Base-by-base conservation (phyloP, 2,797 vertebrate species). In the Adrianichthys oophorus region DNA sequence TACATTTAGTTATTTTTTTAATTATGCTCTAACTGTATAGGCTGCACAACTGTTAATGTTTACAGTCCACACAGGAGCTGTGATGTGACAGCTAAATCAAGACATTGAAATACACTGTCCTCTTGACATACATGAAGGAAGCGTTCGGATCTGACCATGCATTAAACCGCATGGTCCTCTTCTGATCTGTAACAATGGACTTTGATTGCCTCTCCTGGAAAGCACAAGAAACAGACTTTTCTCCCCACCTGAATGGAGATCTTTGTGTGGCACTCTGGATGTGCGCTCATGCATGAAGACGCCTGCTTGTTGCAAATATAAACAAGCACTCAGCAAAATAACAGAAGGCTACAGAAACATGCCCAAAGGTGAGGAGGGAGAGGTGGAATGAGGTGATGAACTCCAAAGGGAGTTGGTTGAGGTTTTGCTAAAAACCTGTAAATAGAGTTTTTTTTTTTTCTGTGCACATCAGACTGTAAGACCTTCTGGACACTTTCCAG, bases 251-350 rank as follows among this genome's bases (percentile, higher is more conserved):
- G 63, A 77, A 66, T 76, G 64, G 48, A 56, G 61, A 63, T 74
- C 74, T 74, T 77, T 67, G 65, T 85, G 66, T 49, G 55, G 54
- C 16, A 5, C 3, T 17, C 71, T 82, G 66, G 61, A 74, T 81
- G 76, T 67, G 64, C 59, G 29, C 42, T 81, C 72, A 83, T 78
- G 79, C 81, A 64, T 83, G 65, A 73, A 83, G 67, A 74, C 58
- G 71, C 54, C 84, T 83, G 79, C 79, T 67, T 40, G 49, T 59
- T 61, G 52, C 72, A 72, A 79, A 85, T 77, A 82, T 60, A 82
- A 78, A 86, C 75, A 77, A 67, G 56, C 21, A 43, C 67, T 78
- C 54, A 65, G 66, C 54, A 61, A 48, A 69, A 78, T 32, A 54
- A 49, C 16, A 56, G 44, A 14, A 4, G 1, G 10, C 13, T 24